Evolutionary conservation across 2,888 invertebrate species (phyloP), one percentile per base, ranked within the genome.

Genomic region (Reticulitermes lucifugus): DNA sequence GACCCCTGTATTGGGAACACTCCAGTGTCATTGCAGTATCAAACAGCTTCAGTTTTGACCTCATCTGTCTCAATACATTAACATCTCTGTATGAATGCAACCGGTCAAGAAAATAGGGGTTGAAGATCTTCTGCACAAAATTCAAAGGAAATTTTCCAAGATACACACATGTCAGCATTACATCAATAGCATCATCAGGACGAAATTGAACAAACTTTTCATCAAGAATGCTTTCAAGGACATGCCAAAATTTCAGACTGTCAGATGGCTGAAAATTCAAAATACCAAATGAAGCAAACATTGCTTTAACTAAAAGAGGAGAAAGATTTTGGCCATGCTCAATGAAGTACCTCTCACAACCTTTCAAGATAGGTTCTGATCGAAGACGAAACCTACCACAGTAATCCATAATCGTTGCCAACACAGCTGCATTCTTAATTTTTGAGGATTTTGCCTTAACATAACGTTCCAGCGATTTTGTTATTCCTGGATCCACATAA

Each of bases 21-120:
- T 95, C 95, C 77, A 95, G 89, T 21, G 93, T 92, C 90, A 95
- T 91, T 9, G 94, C 93, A 55, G 93, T 93, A 88, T 95, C 95
- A 85, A 95, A 91, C 65, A 95, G 89, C 89, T 93, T 92, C 71
- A 95, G 90, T 88, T 93, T 93, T 85, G 89, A 89, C 85, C 93
- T 92, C 84, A 91, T 88, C 21, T 88, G 86, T 79, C 88, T 88
- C 0, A 92, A 88, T 12, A 90, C 89, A 35, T 90, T 90, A 21
- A 91, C 89, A 88, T 92, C 91, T 86, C 89, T 89, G 18, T 88
- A 88, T 0, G 89, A 88, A 85, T 92, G 92, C 60, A 95, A 89
- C 88, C 93, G 92, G n/a, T 92, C 91, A 85, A 95, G 89, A 89
- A 95, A 94, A 87, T 93, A 92, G 21, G 93, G 91, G 87, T 92